Evolutionary conservation across 1,140 invertebrate genomes (phyloP).

Genomic region (Vanessa atalanta): DNA sequence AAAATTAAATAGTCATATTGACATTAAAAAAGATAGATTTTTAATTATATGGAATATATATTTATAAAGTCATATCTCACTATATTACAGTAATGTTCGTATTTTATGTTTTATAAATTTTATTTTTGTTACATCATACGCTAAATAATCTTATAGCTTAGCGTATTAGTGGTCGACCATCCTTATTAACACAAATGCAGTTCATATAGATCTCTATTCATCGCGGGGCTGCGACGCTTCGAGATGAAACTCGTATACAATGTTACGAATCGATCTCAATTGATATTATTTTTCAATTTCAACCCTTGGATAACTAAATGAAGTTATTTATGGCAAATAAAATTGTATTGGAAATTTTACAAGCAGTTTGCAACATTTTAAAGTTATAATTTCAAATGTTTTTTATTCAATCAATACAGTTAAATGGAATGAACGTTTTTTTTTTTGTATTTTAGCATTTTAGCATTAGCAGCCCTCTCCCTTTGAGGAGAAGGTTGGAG

Average conservation of each 20-base stretch:
- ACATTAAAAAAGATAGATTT: too few relatives aligned
- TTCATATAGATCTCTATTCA: constrained; percentile 26
- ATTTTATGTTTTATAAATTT: too few relatives aligned
- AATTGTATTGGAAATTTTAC: background rate
- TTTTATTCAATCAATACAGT: too few relatives aligned
- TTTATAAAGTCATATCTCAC: too few relatives aligned
- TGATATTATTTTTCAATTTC: constrained; percentile 27
- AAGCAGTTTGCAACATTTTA: background rate
- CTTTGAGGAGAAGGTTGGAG: too few relatives aligned
- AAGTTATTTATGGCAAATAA: background rate
- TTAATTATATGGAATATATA: too few relatives aligned
- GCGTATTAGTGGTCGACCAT: background rate
- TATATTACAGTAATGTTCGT: too few relatives aligned
- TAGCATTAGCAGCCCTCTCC: too few relatives aligned
- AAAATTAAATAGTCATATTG: too few relatives aligned
- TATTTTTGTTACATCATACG: too few relatives aligned
- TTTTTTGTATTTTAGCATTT: too few relatives aligned
- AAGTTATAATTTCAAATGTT: background rate
- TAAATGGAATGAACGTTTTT: too few relatives aligned
- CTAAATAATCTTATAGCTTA: background rate
- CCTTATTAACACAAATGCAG: constrained; percentile 14
- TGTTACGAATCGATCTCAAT: constrained; percentile 15
- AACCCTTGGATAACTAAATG: background rate
- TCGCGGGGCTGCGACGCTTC: constrained; percentile 14
- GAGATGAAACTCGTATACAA: constrained; percentile 20